These are phyloP conservation scores for Propithecus perrieri DNA, from an alignment of 2,797 vertebrate genomes.

Conservation along the genomic window DNA sequence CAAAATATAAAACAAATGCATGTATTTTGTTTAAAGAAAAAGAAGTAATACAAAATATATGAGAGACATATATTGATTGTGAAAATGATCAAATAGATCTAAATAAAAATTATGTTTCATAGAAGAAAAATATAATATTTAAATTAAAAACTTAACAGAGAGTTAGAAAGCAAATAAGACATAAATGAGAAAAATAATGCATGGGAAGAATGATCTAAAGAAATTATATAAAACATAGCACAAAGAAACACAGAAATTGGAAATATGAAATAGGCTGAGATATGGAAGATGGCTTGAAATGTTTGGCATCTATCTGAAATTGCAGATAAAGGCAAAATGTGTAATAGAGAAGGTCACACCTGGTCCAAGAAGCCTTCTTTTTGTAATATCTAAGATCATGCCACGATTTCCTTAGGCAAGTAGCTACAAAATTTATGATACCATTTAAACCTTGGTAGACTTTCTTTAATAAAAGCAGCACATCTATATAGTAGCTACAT, in stretches of 20 bases:
- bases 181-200: background rate
- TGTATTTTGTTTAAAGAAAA: background rate
- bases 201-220: background rate
- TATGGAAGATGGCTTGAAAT: background rate
- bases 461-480: slow-evolving; percentile 77
- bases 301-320: background rate
- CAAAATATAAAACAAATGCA: background rate
- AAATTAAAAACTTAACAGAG: background rate
- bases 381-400: background rate
- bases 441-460: slow-evolving; percentile 75
- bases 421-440: slow-evolving; percentile 14
- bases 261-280: background rate
- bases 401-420: slow-evolving; percentile 1
- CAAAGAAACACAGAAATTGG: background rate
- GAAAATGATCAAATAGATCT: background rate
- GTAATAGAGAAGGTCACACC: background rate
- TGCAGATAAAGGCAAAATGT: background rate
- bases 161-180: background rate
- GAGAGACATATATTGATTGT: background rate
- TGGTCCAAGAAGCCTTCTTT: slow-evolving; percentile 1
- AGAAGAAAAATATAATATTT: background rate
- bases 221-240: background rate
- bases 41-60: background rate
- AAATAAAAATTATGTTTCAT: background rate
- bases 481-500: slow-evolving; percentile 67